phyloP scores from a whole-genome alignment of 2,113 vertebrate species.

The Hypocryptadius cinnamomeus region DNA sequence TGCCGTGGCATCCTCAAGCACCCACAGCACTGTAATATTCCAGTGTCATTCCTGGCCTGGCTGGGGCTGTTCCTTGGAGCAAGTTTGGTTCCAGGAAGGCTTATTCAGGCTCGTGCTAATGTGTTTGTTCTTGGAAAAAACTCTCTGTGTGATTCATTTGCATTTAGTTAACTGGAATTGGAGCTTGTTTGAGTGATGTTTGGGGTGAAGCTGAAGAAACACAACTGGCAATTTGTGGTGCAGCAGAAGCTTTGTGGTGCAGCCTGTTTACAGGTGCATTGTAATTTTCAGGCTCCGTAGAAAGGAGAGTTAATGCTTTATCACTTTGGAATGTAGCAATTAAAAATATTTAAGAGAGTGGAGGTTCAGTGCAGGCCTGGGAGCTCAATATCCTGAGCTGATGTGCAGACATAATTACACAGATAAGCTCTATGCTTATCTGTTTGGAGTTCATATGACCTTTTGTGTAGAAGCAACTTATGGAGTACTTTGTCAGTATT shows the following conservation, averaged over 20 bases:
- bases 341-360: neutral
- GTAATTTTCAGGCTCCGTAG: neutral
- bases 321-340: neutral
- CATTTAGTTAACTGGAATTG: neutral
- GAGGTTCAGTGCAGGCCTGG: neutral
- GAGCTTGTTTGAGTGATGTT: neutral
- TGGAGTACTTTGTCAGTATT: neutral
- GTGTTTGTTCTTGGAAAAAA: neutral
- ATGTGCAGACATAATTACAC: neutral
- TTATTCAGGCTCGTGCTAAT: neutral
- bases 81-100: neutral
- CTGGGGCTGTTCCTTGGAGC: neutral
- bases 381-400: neutral
- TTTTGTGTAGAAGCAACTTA: neutral
- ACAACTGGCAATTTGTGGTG: neutral
- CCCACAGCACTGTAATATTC: fast-evolving
- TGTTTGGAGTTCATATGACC: neutral
- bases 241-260: neutral
- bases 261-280: neutral
- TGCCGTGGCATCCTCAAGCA: neutral
- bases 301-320: neutral
- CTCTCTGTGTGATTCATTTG: neutral
- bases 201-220: neutral
- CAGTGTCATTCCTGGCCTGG: neutral
- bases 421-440: neutral